Conservation (phyloP, 2,113 vertebrate species). For the Monarcha castaneiventris region DNA sequence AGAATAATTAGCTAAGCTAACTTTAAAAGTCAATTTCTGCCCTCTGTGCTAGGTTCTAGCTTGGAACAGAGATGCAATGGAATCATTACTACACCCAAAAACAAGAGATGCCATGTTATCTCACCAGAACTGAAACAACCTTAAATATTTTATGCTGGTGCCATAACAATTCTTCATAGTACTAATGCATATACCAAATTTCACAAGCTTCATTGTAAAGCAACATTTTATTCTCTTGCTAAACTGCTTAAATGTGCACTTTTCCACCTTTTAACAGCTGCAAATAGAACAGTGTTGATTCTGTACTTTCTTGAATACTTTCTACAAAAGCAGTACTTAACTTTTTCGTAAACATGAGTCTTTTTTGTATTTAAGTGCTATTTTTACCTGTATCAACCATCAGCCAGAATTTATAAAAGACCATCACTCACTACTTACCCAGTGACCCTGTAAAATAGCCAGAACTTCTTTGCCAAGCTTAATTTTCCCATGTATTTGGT, state of each 20-base stretch:
- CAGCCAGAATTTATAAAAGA: not conserved
- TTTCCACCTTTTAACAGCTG: not conserved
- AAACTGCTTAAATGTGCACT: not conserved
- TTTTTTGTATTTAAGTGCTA: not conserved
- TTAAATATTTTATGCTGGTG: not conserved
- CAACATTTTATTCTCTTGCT: not conserved
- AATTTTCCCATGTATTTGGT: constrained; percentile 94
- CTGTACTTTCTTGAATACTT: not conserved
- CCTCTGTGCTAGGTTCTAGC: not conserved
- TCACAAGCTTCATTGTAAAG: not conserved
- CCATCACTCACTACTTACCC: constrained; percentile 80
- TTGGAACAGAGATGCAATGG: not conserved
- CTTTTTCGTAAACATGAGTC: not conserved
- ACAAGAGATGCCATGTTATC: accelerated
- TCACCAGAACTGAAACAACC: not conserved
- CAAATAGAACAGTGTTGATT: not conserved
- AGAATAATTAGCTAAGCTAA: not conserved
- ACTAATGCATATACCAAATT: not conserved
- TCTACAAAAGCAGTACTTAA: not conserved
- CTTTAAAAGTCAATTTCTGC: not conserved
- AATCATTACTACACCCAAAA: not conserved
- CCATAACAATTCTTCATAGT: not conserved
- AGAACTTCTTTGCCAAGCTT: constrained; percentile 97
- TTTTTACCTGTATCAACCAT: not conserved
- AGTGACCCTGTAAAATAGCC: constrained; percentile 94